Conservation (phyloP, 2,888 invertebrate species). For the Folsomia candida region DNA sequence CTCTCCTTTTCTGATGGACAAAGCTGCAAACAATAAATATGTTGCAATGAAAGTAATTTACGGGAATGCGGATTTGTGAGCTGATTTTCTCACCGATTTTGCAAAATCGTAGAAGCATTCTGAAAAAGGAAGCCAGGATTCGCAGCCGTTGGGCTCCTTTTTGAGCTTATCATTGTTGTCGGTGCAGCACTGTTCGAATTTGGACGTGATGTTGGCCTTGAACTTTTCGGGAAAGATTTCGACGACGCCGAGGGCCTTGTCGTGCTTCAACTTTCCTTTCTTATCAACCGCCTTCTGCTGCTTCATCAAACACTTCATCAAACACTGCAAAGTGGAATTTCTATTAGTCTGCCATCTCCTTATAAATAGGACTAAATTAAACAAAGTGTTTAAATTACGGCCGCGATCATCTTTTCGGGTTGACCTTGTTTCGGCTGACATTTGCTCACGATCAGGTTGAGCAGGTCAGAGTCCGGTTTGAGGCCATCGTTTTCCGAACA, state of each 20-base stretch:
- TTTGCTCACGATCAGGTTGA: conserved; percentile 7
- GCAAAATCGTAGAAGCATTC: conserved; percentile 25
- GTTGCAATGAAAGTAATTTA: too few relatives aligned
- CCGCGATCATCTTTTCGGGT: background rate
- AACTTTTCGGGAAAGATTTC: conserved; percentile 12
- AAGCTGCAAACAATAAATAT: conserved; percentile 7
- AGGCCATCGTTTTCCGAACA: conserved; percentile 26
- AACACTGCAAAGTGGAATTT: conserved; percentile 22
- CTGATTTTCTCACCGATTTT: too few relatives aligned
- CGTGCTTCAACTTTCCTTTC: conserved; percentile 27
- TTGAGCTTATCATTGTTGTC: conserved; percentile 14
- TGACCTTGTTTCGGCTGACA: conserved; percentile 9
- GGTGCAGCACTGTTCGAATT: conserved; percentile 23
- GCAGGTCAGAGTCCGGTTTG: conserved; percentile 23
- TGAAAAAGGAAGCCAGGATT: conserved; percentile 30
- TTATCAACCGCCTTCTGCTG: conserved; percentile 28
- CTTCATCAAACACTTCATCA: conserved; percentile 34
- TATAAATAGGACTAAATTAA: background rate
- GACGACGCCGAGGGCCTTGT: conserved; percentile 15
- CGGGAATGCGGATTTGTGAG: too few relatives aligned
- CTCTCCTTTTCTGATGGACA: conserved; percentile 6
- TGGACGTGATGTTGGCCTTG: conserved; percentile 10
- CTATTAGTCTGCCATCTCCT: background rate
- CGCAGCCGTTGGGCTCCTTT: conserved; percentile 29
- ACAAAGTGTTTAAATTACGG: background rate